phyloP scores from a whole-genome alignment of 2,888 invertebrate species.

The Gymnocheta viridis region DNA sequence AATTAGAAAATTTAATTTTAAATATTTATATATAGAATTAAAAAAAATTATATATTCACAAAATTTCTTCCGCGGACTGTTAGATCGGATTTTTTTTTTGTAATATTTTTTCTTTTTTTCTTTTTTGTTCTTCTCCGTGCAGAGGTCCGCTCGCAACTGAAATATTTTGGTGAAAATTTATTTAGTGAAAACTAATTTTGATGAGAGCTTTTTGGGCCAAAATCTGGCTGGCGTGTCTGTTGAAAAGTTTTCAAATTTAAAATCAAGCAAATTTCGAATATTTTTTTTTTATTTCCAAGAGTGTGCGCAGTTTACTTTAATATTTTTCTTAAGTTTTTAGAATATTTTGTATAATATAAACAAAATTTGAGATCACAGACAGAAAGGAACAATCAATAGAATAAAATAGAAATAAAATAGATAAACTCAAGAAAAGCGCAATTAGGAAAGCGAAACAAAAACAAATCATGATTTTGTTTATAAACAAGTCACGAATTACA shows the following conservation, averaged over 20 bases:
- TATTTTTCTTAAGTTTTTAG: not conserved
- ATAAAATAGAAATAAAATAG: not conserved
- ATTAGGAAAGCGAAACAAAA: constrained; percentile 10
- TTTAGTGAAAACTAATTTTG: constrained; percentile 38
- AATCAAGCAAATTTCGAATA: constrained; percentile 43
- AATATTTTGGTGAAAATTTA: constrained; percentile 74
- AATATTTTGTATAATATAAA: constrained; percentile 47
- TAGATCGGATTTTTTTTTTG: constrained; percentile 74
- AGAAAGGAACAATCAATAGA: not conserved
- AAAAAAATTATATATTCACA: constrained; percentile 69
- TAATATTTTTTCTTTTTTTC: constrained; percentile 71
- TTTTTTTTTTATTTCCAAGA: constrained; percentile 9
- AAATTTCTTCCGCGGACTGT: constrained; percentile 82
- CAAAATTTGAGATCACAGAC: constrained; percentile 47
- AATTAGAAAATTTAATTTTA: constrained; percentile 50
- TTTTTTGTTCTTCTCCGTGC: constrained; percentile 82
- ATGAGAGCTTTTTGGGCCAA: constrained; percentile 65
- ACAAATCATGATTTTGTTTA: constrained; percentile 57
- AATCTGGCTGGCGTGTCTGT: not conserved
- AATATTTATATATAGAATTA: constrained; percentile 67
- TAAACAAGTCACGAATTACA: constrained; percentile 44
- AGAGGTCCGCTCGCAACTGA: constrained; percentile 83
- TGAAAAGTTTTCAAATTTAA: constrained; percentile 57
- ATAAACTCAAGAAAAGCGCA: not conserved
- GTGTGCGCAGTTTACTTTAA: constrained; percentile 31